phyloP scores from a whole-genome alignment of 1,140 invertebrate species.

The Ephestia elutella region DNA sequence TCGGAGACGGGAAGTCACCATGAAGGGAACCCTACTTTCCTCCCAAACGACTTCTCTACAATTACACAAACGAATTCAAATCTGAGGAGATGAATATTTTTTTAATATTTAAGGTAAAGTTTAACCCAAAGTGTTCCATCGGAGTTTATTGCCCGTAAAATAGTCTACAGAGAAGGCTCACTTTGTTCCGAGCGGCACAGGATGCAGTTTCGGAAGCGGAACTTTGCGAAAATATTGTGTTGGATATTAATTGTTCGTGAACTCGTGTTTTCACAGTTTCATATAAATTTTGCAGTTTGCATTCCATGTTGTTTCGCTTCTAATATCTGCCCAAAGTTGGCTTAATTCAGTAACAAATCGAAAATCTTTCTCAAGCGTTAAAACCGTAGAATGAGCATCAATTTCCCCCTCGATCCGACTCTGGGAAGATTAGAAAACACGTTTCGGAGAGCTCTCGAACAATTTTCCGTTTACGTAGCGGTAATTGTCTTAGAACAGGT shows the following conservation, averaged over 20 bases:
- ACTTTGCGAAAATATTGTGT: constrained; percentile 61
- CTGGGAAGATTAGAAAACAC: constrained; percentile 59
- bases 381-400: constrained; percentile 30
- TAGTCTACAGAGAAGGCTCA: constrained; percentile 42
- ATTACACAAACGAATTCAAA: constrained; percentile 8
- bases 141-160: constrained; percentile 47
- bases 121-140: constrained; percentile 24
- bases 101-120: constrained; percentile 23
- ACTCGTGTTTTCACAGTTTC: constrained; percentile 21
- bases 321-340: background rate
- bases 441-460: constrained; percentile 56
- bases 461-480: constrained; percentile 67
- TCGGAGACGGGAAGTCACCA: constrained; percentile 39
- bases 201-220: constrained; percentile 35
- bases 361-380: constrained; percentile 25
- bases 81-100: constrained; percentile 26
- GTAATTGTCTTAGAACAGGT: constrained; percentile 67
- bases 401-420: constrained; percentile 37
- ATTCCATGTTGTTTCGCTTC: background rate
- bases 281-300: constrained; percentile 22
- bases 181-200: constrained; percentile 44
- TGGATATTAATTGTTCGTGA: constrained; percentile 47
- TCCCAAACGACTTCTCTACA: constrained; percentile 9
- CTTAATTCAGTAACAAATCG: constrained; percentile 15
- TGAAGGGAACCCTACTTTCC: background rate